Percentiles rank a stretch among this genome's conserved stretches.
phyloP scores from a whole-genome alignment of 2,888 invertebrate genomes.

The Anthrax anthrax region DNA sequence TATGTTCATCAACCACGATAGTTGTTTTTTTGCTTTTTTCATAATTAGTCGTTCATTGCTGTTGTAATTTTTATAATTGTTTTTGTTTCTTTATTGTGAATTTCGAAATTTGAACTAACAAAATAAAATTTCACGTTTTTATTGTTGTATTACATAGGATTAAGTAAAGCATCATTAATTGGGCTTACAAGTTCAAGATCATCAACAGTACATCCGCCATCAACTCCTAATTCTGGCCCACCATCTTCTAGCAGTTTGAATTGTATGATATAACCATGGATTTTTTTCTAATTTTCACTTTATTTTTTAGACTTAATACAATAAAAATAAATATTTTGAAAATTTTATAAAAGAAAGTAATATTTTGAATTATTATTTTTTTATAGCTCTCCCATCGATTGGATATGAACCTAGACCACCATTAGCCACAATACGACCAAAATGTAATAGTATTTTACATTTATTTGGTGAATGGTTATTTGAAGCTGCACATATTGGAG shows the following conservation, averaged over 20 bases:
- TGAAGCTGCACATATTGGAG: constrained; percentile 86
- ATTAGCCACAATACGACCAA: constrained; percentile 64
- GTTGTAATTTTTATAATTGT: too few relatives aligned
- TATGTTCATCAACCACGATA: too few relatives aligned
- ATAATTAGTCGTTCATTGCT: too few relatives aligned
- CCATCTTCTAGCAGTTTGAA: constrained; percentile 50
- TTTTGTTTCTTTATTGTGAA: too few relatives aligned
- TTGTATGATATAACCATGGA: constrained; percentile 34
- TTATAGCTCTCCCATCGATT: constrained; percentile 47
- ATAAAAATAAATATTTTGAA: too few relatives aligned
- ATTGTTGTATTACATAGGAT: constrained; percentile 45
- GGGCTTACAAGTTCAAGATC: constrained; percentile 61
- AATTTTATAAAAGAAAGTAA: neutral
- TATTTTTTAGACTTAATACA: constrained; percentile 7
- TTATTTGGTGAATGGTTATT: constrained; percentile 94
- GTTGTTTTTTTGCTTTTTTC: too few relatives aligned
- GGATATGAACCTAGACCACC: constrained; percentile 48
- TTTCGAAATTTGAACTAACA: too few relatives aligned
- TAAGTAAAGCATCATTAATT: constrained; percentile 67
- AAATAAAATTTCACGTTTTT: too few relatives aligned
- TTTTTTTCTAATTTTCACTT: neutral
- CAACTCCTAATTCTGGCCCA: constrained; percentile 56
- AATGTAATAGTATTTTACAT: constrained; percentile 89
- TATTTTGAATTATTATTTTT: constrained; percentile 3
- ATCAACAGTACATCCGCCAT: constrained; percentile 47